A percentile compares a stretch with the other conserved stretches of the same genome.
Conservation (phyloP, 2,888 invertebrate genomes). For the Cephonodes hylas region DNA sequence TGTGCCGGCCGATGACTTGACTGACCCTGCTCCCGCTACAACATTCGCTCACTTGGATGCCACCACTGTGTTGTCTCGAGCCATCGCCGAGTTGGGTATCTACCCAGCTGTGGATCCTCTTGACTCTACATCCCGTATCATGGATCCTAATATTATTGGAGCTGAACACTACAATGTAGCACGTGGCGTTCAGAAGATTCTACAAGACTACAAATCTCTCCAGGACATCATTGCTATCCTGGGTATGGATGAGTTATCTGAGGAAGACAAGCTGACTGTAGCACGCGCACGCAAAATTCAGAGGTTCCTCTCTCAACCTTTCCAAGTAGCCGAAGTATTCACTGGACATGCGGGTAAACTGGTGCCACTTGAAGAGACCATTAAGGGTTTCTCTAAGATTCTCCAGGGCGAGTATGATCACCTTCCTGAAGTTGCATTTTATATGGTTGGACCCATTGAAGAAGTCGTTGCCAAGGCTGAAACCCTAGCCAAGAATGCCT, state of each 20-base stretch:
- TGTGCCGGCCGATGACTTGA: slow-evolving; percentile 97
- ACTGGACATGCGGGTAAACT: slow-evolving; percentile 95
- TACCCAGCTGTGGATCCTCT: slow-evolving; percentile 98
- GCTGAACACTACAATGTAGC: slow-evolving; percentile 94
- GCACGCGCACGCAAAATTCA: slow-evolving; percentile 97
- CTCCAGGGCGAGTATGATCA: slow-evolving; percentile 93
- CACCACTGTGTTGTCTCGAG: slow-evolving; percentile 95
- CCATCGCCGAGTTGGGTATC: slow-evolving; percentile 95
- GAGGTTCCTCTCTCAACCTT: slow-evolving; percentile 96
- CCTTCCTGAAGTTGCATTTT: slow-evolving; percentile 95
- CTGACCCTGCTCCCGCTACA: slow-evolving; percentile 97
- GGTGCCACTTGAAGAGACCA: slow-evolving; percentile 92
- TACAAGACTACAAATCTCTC: slow-evolving; percentile 90
- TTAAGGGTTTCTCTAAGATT: slow-evolving; percentile 93
- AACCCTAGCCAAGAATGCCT: slow-evolving; percentile 85
- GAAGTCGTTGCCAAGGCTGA: slow-evolving; percentile 94
- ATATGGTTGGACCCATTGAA: slow-evolving; percentile 97
- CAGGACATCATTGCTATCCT: slow-evolving; percentile 96
- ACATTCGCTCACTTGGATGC: slow-evolving; percentile 98
- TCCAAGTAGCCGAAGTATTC: slow-evolving; percentile 96
- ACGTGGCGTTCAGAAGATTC: slow-evolving; percentile 94
- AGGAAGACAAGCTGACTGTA: slow-evolving; percentile 96
- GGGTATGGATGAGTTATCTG: slow-evolving; percentile 92
- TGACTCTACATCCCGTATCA: slow-evolving; percentile 96
- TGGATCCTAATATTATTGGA: slow-evolving; percentile 96